Percentiles rank a stretch among this genome's conserved stretches.
Conservation (phyloP, 2,113 vertebrate species). For the Polypterus bichir region DNA sequence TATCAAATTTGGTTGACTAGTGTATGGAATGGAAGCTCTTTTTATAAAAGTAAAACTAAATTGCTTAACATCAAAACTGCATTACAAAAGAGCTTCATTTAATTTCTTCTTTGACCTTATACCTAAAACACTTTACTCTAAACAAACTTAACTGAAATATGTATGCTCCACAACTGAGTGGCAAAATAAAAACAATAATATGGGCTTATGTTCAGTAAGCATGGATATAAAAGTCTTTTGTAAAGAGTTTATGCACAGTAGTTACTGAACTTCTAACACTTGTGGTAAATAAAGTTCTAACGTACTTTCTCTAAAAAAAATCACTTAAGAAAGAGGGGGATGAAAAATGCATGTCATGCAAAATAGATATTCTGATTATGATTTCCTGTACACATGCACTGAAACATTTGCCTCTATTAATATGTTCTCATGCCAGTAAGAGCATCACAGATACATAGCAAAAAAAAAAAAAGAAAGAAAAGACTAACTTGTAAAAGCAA, state of each 20-base stretch:
- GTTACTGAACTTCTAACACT: slow-evolving; percentile 7
- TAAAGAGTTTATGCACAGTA: slow-evolving; percentile 8
- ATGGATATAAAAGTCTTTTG: slow-evolving; percentile 15
- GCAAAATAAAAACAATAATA: slow-evolving; percentile 21
- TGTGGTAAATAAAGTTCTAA: too few species aligned
- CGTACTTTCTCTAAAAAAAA: not conserved
- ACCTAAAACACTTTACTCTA: too few species aligned
- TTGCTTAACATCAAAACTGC: too few species aligned
- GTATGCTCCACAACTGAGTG: not conserved
- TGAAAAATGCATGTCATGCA: slow-evolving; percentile 35
- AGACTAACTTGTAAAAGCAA: slow-evolving; percentile 23
- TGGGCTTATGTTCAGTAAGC: slow-evolving; percentile 29
- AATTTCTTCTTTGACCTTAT: too few species aligned
- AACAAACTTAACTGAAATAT: too few species aligned
- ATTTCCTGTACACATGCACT: slow-evolving; percentile 34
- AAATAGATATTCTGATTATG: slow-evolving; percentile 32
- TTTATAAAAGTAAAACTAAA: too few species aligned
- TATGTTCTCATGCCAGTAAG: too few species aligned
- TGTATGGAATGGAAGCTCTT: too few species aligned
- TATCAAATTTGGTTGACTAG: too few species aligned
- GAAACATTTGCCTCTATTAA: slow-evolving; percentile 23
- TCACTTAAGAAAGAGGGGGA: not conserved
- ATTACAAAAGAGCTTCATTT: too few species aligned
- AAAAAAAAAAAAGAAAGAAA: too few species aligned
- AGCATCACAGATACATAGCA: too few species aligned